Evolutionary conservation across 2,113 vertebrate species (phyloP).

Genomic region (Ophthalmolycus amberensis): DNA sequence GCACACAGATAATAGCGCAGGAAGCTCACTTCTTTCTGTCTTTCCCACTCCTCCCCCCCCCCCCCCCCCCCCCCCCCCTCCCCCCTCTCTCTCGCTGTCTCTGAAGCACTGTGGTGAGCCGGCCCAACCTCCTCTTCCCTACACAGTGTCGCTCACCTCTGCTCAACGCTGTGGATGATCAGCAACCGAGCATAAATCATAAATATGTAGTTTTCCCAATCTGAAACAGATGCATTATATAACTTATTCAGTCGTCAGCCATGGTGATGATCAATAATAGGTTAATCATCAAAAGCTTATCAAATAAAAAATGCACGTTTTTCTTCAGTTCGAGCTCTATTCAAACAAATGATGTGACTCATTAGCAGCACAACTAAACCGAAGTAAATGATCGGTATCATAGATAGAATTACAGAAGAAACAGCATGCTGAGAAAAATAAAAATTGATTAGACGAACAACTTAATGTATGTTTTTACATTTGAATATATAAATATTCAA

Average conservation of each 20-base stretch:
- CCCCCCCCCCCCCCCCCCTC: not conserved
- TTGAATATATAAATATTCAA: not conserved
- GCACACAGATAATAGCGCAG: slow-evolving; percentile 99
- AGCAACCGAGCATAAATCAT: slow-evolving; percentile 1
- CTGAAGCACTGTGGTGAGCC: slow-evolving; percentile 74
- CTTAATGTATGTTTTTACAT: not conserved
- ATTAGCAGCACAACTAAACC: not conserved
- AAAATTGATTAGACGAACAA: not conserved
- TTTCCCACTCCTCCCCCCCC: slow-evolving; percentile 56
- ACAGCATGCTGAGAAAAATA: not conserved
- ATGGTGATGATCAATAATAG: not conserved
- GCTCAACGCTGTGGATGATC: slow-evolving; percentile 5
- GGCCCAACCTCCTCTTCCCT: slow-evolving; percentile 64
- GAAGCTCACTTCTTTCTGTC: slow-evolving; percentile 82
- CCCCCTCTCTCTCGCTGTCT: slow-evolving; percentile 49
- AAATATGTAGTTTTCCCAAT: not conserved
- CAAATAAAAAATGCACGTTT: not conserved
- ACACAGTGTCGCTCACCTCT: slow-evolving; percentile 38
- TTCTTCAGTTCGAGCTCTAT: not conserved
- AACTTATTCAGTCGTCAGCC: not conserved
- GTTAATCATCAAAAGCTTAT: not conserved
- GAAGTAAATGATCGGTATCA: not conserved
- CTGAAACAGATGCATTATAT: not conserved
- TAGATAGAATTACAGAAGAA: not conserved
- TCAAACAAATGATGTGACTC: not conserved